Base-by-base conservation (phyloP, 2,113 vertebrate species). In the Phainopepla nitens region DNA sequence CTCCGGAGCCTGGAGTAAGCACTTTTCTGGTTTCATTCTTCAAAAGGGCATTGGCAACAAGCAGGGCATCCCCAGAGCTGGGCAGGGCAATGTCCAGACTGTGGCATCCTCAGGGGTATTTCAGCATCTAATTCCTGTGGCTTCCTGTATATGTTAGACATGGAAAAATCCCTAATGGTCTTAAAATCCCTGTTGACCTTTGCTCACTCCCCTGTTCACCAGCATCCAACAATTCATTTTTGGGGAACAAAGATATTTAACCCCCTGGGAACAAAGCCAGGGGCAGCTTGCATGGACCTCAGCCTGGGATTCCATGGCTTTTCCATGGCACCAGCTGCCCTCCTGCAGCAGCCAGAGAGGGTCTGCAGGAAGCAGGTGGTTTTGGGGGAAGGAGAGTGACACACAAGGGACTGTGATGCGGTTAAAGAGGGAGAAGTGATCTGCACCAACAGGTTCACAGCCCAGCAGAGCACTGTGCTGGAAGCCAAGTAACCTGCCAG, bases 1-100 rank as follows among this genome's bases (percentile, higher is more conserved):
- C 80, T 97, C 8, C 95, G 6, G 42, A 71, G 85, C 65, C 80
- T 88, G 13, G 96, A 97, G 98, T 98, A 96, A 98, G 98, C 62
- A 10, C 10, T 71, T 47, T 51, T 18, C 56, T 27, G 33, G 9
- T 76, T 89, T 76, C 14, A 3, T 29, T 87, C 19, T 13, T 31
- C 57, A 29, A 0, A 12, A 39, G 12, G 33, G 4, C 7, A 2
- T 15, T 42, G 65, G 65, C 22, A 57, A 66, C n/a, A 9, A 20
- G 13, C 41, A 41, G 42, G 35, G 18, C 22, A 44, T 22, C 33
- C 42, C 22, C 7, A 2, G 17, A 54, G n/a, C 70, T 24, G 15
- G 64, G 25, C 15, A 70, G 53, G 35, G 53, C 28, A 39, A 6
- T 0, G 0, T 36, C 50, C 62, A 36, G 20, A 45, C 33, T 9